Base-by-base conservation (phyloP, 2,113 vertebrate species). In the Tympanuchus pallidicinctus region DNA sequence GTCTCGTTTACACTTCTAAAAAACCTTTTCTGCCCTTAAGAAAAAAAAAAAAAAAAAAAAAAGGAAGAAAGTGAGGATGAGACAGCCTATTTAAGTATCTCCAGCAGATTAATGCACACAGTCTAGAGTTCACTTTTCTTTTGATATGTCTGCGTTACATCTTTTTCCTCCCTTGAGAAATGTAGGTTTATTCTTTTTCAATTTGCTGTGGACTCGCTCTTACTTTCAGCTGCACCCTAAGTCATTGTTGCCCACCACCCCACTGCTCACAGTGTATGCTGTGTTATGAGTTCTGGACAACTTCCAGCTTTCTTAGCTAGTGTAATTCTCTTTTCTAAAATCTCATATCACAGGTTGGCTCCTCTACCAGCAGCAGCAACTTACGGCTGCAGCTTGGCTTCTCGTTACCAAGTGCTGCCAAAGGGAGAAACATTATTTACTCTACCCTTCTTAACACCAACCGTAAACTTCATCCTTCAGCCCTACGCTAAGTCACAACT, bases 321-420 rank as follows among this genome's bases (percentile, higher is more conserved):
- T 8, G 15, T 5, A 5, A 5, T 30, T 60, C 28, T 48, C 52
- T n/a, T 13, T 40, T 27, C 63, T 48, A 59, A 1, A 1, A 17
- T n/a, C 14, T 22, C 40, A n/a, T 42, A 52, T 2, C 36, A 65
- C 7, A 4, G 0, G 3, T 13, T 36, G 19, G 36, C 18, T 10
- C 4, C 25, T 63, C 28, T 12, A 30, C 20, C 20, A 43, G 7
- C 67, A 24, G 7, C 67, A 27, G 12, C 67, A 27, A 9, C 2
- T 28, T 30, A 22, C 1, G 15, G 76, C 64, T 63, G 17, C 54
- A 90, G 57, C 25, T 63, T 0, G 0, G 65, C 64, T 86, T 69
- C 69, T 48, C 17, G 48, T 52, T 50, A 38, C 20, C 18, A 30
- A 11, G 25, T 2, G 5, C 32, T 47, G 34, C 13, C 45, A 60